Base-by-base conservation (phyloP, 2,888 invertebrate genomes). In the Geotrupes spiniger region DNA sequence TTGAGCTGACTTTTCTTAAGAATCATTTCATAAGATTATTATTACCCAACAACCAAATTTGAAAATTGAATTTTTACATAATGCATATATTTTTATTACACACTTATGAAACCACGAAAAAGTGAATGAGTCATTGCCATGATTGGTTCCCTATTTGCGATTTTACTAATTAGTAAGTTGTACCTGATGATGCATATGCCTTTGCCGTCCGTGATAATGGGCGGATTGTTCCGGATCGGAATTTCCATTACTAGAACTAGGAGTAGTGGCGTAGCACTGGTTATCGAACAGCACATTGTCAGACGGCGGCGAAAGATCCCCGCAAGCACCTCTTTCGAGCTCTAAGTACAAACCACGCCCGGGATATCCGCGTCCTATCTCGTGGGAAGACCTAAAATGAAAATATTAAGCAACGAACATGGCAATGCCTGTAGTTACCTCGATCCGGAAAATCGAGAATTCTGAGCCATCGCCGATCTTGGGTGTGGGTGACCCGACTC, bases 221-320 rank as follows among this genome's bases (percentile, higher is more conserved):
- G 74, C 69, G 14, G 86, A 83, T 63, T 83, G 82, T 70, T 91
- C 91, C 73, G 90, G 87, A 73, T 92, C 92, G 26, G 90, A 91
- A 76, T 92, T 92, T 46, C 92, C 92, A 67, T 92, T 92, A 68
- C 92, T 92, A 42, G 93, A 92, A 64, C 92, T 92, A 10, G 94
- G 93, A 28, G 93, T 93, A 33, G 93, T 93, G 25, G 93, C 93
- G 75, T 94, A 93, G 77, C 93, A 93, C 72, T 92, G 92, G 78
- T 93, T 92, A 80, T 94, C 93, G 73, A 93, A 93, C 78, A 92
- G 88, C 56, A 91, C 91, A 74, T 92, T 91, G 75, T 94, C 93
- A 41, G 93, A 93, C 2, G 93, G 92, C 43, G 93, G 93, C 1
- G 92, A 92, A 57, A 79, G 75, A 62, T 81, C 82, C 61, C 79